phyloP scores from a whole-genome alignment of 2,113 vertebrate genomes.

The Daubentonia madagascariensis region DNA sequence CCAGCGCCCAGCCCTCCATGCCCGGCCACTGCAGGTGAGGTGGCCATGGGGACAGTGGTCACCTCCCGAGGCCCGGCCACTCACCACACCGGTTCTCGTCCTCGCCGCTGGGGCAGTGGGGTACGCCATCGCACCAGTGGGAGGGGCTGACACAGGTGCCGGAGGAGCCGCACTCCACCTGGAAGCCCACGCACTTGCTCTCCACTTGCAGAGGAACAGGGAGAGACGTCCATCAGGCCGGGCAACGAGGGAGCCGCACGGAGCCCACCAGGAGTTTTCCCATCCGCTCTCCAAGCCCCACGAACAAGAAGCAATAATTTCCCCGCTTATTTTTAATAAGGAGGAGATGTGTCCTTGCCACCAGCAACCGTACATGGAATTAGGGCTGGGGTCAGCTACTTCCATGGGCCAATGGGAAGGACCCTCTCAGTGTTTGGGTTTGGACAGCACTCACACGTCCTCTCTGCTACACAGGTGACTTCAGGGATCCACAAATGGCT shows the following conservation, averaged over 20 bases:
- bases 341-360: fast-evolving
- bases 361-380: fast-evolving
- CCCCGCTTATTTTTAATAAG: not conserved
- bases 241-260: not conserved
- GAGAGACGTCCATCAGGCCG: not conserved
- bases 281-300: not conserved
- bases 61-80: not conserved
- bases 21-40: fast-evolving
- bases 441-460: fast-evolving
- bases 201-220: constrained; percentile 55
- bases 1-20: not conserved
- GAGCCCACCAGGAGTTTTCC: fast-evolving
- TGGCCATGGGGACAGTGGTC: fast-evolving
- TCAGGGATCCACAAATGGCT: fast-evolving
- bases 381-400: fast-evolving
- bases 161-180: constrained; percentile 77
- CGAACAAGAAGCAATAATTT: not conserved
- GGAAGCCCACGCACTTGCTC: constrained; percentile 47
- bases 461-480: not conserved
- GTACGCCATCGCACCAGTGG: constrained; percentile 80
- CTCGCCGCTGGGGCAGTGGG: constrained; percentile 80
- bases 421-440: not conserved
- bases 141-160: constrained; percentile 70
- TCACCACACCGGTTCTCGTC: constrained; percentile 85
- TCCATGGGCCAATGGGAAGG: fast-evolving